A percentile compares a stretch with the other conserved stretches of the same genome.
These are phyloP conservation scores for Synaphobranchus kaupii DNA, from an alignment of 2,797 vertebrate species.

Conservation along the genomic window DNA sequence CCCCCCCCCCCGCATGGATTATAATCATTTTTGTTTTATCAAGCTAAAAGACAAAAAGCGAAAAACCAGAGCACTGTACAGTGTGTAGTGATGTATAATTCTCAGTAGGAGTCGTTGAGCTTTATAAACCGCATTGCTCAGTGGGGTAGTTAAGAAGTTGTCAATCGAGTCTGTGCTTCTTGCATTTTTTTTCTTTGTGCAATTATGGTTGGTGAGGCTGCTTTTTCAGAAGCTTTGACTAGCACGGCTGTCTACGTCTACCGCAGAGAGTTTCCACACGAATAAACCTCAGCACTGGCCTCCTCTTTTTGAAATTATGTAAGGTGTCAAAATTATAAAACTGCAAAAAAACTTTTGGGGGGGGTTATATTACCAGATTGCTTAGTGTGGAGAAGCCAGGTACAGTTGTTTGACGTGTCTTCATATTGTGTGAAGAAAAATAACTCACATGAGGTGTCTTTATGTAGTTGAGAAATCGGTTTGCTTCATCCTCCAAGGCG, in stretches of 20 bases:
- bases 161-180: not conserved
- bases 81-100: not conserved
- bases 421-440: not conserved
- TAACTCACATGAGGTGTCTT: conserved; percentile 84
- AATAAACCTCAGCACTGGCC: not conserved
- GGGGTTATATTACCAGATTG: not conserved
- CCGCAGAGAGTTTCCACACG: not conserved
- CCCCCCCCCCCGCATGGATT: not conserved
- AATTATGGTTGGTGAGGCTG: not conserved
- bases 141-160: not conserved
- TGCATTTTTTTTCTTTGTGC: not conserved
- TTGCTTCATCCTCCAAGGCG: conserved; percentile 84
- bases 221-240: not conserved
- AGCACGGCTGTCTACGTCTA: not conserved
- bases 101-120: not conserved
- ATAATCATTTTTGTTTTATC: not conserved
- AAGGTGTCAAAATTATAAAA: not conserved
- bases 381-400: not conserved
- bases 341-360: not conserved
- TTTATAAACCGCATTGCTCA: not conserved
- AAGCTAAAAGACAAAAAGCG: not conserved
- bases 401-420: not conserved
- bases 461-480: conserved; percentile 88
- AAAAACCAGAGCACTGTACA: not conserved
- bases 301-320: not conserved